Conservation (phyloP, 1,140 invertebrate species). For the Leptinotarsa lineolata region DNA sequence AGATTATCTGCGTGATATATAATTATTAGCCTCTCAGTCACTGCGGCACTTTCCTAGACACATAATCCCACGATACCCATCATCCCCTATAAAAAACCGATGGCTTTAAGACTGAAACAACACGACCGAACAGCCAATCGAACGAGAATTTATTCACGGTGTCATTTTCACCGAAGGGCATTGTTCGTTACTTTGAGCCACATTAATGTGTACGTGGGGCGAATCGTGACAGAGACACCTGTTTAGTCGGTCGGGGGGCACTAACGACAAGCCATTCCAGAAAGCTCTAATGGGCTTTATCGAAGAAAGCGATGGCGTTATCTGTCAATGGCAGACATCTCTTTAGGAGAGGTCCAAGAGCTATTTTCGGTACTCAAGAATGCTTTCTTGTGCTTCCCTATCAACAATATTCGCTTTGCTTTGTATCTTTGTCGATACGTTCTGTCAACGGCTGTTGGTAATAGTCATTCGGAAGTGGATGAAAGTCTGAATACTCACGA, state of each 20-base stretch:
- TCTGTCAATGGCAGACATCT: slow-evolving; percentile 27
- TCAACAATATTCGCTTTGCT: neutral
- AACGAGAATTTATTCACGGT: slow-evolving; percentile 19
- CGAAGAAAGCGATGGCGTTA: slow-evolving; percentile 27
- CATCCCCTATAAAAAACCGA: no score
- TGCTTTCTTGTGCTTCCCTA: slow-evolving; percentile 1
- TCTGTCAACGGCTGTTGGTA: neutral
- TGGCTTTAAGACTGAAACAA: neutral
- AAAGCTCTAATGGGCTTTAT: slow-evolving; percentile 21
- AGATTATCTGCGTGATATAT: no score
- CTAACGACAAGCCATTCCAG: slow-evolving; percentile 27
- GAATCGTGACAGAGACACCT: slow-evolving; percentile 29
- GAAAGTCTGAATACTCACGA: no score
- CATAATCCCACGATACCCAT: no score
- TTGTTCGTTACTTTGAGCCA: slow-evolving; percentile 21
- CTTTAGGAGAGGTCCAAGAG: slow-evolving; percentile 21
- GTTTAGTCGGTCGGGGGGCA: slow-evolving; percentile 23
- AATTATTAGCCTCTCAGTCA: no score
- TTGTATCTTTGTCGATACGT: neutral
- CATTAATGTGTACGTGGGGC: slow-evolving; percentile 21
- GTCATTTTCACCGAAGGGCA: slow-evolving; percentile 3
- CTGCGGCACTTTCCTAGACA: no score
- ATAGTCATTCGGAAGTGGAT: no score
- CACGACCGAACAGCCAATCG: slow-evolving; percentile 7
- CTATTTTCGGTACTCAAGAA: neutral